These are phyloP conservation scores for Prionailurus viverrinus DNA, from an alignment of 2,113 vertebrate genomes.

Conservation along the genomic window DNA sequence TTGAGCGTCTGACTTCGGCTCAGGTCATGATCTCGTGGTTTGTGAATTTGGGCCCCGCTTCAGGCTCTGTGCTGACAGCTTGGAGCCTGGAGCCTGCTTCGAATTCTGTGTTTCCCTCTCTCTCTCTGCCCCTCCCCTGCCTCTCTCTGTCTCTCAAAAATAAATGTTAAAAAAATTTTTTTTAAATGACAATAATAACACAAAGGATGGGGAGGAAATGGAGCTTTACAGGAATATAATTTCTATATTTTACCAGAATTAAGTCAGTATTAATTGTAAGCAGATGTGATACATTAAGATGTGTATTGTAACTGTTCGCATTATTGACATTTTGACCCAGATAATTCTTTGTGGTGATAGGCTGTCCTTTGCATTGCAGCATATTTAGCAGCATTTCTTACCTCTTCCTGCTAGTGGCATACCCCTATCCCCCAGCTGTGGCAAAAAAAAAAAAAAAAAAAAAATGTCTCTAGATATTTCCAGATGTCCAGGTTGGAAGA, in stretches of 20 bases:
- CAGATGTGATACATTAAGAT: neutral
- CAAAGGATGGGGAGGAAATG: neutral
- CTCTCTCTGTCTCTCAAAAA: too few species aligned
- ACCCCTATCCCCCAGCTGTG: neutral
- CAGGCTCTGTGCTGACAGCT: too few species aligned
- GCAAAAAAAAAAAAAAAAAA: neutral
- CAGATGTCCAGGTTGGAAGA: neutral
- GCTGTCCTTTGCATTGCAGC: neutral
- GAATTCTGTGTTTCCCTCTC: too few species aligned
- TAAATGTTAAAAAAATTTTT: too few species aligned
- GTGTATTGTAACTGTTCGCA: neutral
- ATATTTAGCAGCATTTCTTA: neutral
- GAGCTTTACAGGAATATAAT: neutral
- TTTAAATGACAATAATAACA: neutral
- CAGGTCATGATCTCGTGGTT: too few species aligned
- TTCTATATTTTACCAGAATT: neutral
- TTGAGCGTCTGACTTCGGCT: too few species aligned
- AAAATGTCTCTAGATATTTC: neutral
- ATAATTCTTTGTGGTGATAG: neutral
- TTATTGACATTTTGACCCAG: neutral
- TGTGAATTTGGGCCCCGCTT: too few species aligned
- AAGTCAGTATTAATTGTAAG: neutral
- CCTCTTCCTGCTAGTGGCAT: neutral
- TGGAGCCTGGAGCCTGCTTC: too few species aligned
- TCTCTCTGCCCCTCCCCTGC: too few species aligned